Evolutionary conservation across 2,113 vertebrate species (phyloP).

Genomic region (Macquaria australasica): DNA sequence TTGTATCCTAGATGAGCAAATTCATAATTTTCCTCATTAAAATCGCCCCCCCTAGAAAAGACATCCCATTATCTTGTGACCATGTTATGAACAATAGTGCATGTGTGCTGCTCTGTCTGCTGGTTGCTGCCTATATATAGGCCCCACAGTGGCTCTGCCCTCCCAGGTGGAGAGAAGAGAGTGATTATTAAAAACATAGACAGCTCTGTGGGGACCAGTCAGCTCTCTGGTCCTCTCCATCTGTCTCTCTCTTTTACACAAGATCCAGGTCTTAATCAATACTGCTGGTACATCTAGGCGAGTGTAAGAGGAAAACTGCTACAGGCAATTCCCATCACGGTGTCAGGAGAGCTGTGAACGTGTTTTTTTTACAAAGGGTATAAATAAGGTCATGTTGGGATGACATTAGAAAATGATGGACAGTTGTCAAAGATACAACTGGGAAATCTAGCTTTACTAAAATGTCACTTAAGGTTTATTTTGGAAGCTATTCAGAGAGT

Average conservation of each 20-base stretch:
- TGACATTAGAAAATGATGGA: slow-evolving; percentile 2
- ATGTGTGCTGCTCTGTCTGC: slow-evolving; percentile 63
- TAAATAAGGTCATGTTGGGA: slow-evolving; percentile 17
- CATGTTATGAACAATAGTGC: slow-evolving; percentile 61
- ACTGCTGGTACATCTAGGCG: slow-evolving; percentile 10
- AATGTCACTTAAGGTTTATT: background rate
- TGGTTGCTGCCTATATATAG: slow-evolving; percentile 75
- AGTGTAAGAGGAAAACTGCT: slow-evolving; percentile 16
- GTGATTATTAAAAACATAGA: slow-evolving; percentile 82
- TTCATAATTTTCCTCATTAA: slow-evolving; percentile 3
- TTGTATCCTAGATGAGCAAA: slow-evolving; percentile 21
- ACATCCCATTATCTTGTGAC: slow-evolving; percentile 52
- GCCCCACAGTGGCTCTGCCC: slow-evolving; percentile 47
- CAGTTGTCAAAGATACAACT: background rate
- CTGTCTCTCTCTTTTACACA: slow-evolving; percentile 50
- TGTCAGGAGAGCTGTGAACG: slow-evolving; percentile 6
- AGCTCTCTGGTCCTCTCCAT: slow-evolving; percentile 53
- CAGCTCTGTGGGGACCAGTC: slow-evolving; percentile 58
- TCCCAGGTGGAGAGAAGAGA: slow-evolving; percentile 71
- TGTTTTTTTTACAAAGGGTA: slow-evolving; percentile 1
- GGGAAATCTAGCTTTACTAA: background rate
- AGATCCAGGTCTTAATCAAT: slow-evolving; percentile 64
- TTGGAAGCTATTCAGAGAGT: slow-evolving; percentile 13
- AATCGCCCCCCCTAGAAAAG: slow-evolving; percentile 10
- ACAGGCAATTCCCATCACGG: slow-evolving; percentile 7